Evolutionary conservation across 2,797 vertebrate species (phyloP).

Genomic region (Chaunax sp.): DNA sequence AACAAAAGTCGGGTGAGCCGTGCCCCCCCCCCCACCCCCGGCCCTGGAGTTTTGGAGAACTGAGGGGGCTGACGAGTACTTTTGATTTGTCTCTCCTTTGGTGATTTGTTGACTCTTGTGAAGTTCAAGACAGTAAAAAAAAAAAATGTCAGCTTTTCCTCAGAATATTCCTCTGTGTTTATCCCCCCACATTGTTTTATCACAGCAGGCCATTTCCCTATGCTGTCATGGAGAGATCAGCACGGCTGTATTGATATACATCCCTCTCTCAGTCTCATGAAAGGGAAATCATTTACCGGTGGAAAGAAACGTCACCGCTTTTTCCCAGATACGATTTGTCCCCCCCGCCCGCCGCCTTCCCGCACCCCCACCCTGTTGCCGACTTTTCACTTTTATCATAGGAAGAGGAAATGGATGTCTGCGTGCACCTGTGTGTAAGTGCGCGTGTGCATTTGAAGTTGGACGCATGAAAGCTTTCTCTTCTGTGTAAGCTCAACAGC

Average conservation of each 20-base stretch:
- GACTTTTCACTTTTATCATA: conserved; percentile 78
- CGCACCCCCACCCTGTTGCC: conserved; percentile 41
- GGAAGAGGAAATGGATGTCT: conserved; percentile 82
- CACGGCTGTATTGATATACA: conserved; percentile 77
- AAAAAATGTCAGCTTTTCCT: conserved; percentile 76
- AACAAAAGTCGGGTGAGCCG: conserved; percentile 72
- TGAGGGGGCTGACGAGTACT: conserved; percentile 74
- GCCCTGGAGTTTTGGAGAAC: conserved; percentile 74
- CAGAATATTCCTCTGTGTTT: conserved; percentile 78
- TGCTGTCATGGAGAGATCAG: conserved; percentile 80
- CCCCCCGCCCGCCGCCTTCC: conserved; percentile 17
- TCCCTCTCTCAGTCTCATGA: conserved; percentile 78
- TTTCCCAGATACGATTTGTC: conserved; percentile 76
- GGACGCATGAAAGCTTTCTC: conserved; percentile 80
- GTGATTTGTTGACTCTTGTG: conserved; percentile 84
- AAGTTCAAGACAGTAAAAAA: conserved; percentile 77
- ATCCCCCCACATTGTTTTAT: conserved; percentile 78
- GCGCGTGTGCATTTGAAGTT: conserved; percentile 75
- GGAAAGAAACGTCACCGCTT: conserved; percentile 79
- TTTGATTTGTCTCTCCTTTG: conserved; percentile 78
- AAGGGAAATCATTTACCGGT: conserved; percentile 81
- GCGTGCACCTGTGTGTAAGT: conserved; percentile 71
- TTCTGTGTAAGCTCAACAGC: conserved; percentile 82
- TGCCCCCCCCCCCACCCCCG: conserved; percentile 63
- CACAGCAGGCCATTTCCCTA: conserved; percentile 81